These are phyloP conservation scores for Anisognathus igniventris DNA, from an alignment of 2,797 vertebrate genomes.

Conservation along the genomic window DNA sequence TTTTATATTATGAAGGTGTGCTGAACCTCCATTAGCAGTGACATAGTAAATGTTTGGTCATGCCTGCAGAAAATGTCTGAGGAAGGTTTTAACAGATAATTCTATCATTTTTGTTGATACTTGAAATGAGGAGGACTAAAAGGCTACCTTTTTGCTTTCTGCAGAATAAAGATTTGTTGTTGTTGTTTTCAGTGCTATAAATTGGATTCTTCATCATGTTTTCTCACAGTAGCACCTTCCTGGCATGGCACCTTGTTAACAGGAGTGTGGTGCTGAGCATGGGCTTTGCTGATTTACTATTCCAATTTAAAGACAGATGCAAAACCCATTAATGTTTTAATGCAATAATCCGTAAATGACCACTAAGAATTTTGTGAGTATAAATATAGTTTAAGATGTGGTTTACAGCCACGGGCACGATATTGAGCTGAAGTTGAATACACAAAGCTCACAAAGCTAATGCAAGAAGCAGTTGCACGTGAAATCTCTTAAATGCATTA, in stretches of 20 bases:
- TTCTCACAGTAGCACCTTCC: not conserved
- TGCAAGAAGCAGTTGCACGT: not conserved
- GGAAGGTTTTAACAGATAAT: not conserved
- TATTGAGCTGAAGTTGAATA: not conserved
- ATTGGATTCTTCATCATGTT: not conserved
- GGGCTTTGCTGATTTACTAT: not conserved
- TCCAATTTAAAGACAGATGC: not conserved
- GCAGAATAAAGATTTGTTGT: not conserved
- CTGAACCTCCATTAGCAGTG: not conserved
- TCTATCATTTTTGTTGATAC: not conserved
- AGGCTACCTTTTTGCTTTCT: not conserved
- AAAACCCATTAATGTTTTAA: not conserved
- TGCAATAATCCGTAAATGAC: not conserved
- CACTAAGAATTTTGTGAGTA: not conserved
- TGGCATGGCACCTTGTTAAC: not conserved
- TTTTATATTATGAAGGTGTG: not conserved
- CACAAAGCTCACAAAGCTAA: not conserved
- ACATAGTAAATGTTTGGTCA: slow-evolving; percentile 2
- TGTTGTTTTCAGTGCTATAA: not conserved
- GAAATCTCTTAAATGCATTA: not conserved
- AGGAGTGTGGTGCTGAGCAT: not conserved
- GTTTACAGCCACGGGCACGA: not conserved
- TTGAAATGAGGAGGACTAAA: not conserved
- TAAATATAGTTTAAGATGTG: not conserved
- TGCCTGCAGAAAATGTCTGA: not conserved